Evolutionary conservation across 2,888 invertebrate species (phyloP).

Genomic region (Pecten maximus): DNA sequence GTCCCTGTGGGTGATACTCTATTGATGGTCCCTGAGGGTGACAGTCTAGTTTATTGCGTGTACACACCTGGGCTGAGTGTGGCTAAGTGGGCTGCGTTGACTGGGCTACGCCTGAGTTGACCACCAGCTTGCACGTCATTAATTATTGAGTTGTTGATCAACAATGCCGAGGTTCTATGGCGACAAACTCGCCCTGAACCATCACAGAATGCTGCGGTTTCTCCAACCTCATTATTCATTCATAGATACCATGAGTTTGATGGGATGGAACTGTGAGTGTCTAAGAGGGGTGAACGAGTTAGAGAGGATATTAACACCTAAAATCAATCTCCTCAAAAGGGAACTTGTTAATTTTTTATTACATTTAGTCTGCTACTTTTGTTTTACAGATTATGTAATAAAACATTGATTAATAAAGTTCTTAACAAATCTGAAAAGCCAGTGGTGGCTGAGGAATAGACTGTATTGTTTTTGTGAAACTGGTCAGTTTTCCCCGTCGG

Average conservation of each 20-base stretch:
- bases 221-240: background rate
- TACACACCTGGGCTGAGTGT: background rate
- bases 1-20: too few relatives aligned
- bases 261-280: background rate
- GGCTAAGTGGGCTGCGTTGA: too few relatives aligned
- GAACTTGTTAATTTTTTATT: background rate
- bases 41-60: background rate
- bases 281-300: background rate
- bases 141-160: conserved; percentile 12
- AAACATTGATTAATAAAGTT: background rate
- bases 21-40: background rate
- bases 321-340: background rate
- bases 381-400: background rate
- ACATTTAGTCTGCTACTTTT: background rate
- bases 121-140: background rate
- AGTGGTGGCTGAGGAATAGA: background rate
- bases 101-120: background rate
- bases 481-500: background rate
- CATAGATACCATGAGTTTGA: background rate
- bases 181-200: conserved; percentile 19
- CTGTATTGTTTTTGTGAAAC: background rate
- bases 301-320: background rate
- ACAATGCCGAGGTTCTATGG: conserved; percentile 22
- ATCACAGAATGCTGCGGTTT: background rate
- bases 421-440: background rate